These are phyloP conservation scores for Rousettus madagascariensis DNA, from an alignment of 2,797 vertebrate genomes.

Conservation along the genomic window DNA sequence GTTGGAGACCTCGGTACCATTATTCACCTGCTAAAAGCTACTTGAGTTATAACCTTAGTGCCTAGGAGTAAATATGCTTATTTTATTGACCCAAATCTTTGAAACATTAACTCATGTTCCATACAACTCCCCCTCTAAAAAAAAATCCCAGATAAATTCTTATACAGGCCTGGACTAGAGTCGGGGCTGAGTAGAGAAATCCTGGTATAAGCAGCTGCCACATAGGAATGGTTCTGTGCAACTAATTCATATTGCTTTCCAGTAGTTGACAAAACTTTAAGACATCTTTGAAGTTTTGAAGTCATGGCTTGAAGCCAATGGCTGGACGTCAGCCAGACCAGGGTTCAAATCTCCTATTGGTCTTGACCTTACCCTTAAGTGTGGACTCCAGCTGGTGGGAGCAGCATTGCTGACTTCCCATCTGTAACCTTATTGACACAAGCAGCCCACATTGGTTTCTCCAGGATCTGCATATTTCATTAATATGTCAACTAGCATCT, in stretches of 20 bases:
- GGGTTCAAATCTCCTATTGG: not conserved
- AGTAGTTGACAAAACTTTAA: not conserved
- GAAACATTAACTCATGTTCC: not conserved
- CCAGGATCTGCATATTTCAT: conserved; percentile 81
- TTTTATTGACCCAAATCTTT: not conserved
- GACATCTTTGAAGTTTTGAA: not conserved
- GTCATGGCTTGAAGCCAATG: not conserved
- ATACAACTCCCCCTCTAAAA: not conserved
- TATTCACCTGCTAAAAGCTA: not conserved
- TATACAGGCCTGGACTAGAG: not conserved
- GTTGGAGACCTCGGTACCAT: not conserved
- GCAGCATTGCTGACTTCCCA: not conserved
- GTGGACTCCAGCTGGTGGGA: not conserved
- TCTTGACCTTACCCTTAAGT: not conserved
- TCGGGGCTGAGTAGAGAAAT: not conserved
- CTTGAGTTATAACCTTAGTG: not conserved
- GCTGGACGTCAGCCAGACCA: not conserved
- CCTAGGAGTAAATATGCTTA: not conserved
- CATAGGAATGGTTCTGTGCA: not conserved
- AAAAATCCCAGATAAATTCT: not conserved
- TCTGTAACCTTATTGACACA: not conserved
- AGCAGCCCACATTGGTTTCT: not conserved
- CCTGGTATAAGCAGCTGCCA: not conserved
- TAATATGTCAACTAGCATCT: conserved; percentile 83
- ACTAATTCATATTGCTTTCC: not conserved